Conservation (phyloP, 2,888 invertebrate genomes). For the Eurois occulta region DNA sequence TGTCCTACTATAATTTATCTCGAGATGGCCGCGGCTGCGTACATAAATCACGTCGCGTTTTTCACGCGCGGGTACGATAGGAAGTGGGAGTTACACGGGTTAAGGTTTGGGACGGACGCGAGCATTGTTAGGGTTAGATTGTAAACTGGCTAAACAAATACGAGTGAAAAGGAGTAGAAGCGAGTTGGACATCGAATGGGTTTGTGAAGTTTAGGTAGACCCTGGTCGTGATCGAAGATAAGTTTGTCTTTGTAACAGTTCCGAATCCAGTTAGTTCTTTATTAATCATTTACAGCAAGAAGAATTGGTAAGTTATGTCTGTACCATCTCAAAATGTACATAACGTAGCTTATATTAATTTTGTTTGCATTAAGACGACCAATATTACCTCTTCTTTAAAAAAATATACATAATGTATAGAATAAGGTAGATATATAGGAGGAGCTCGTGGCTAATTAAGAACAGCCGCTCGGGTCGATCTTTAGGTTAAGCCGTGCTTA, state of each 20-base stretch:
- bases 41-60: constrained; percentile 85
- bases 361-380: too few relatives aligned
- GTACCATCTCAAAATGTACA: background rate
- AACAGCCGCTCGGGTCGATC: too few relatives aligned
- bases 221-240: background rate
- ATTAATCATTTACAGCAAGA: background rate
- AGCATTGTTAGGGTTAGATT: constrained; percentile 32
- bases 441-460: too few relatives aligned
- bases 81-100: constrained; percentile 64
- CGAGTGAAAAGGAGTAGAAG: background rate
- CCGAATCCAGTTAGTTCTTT: background rate
- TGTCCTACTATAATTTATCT: constrained; percentile 84
- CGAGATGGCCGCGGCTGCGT: constrained; percentile 80
- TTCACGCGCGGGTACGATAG: constrained; percentile 75
- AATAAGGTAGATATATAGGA: too few relatives aligned
- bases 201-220: background rate
- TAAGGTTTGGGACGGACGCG: constrained; percentile 30
- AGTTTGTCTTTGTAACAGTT: background rate
- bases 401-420: too few relatives aligned
- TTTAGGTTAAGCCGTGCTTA: too few relatives aligned
- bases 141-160: constrained; percentile 9
- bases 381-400: too few relatives aligned
- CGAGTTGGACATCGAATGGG: too few relatives aligned
- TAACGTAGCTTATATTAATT: background rate
- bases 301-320: background rate